phyloP scores from a whole-genome alignment of 2,888 invertebrate genomes.

The Colostygia pectinataria region DNA sequence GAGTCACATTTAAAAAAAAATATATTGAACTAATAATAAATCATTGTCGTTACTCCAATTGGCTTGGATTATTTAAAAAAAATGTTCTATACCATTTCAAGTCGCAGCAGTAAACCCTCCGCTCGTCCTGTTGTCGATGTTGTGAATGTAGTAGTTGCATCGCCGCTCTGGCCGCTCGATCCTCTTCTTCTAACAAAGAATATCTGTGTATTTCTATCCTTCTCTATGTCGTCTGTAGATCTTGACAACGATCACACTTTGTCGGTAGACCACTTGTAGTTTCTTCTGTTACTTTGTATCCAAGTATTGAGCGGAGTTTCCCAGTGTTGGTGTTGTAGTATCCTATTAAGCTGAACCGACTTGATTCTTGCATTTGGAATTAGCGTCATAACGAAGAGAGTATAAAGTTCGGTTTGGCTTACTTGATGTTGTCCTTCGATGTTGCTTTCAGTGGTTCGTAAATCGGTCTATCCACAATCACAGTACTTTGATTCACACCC shows the following conservation, averaged over 20 bases:
- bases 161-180: constrained; percentile 70
- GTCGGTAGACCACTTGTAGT: constrained; percentile 78
- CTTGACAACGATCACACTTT: constrained; percentile 66
- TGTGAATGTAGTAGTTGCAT: constrained; percentile 81
- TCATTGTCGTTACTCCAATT: constrained; percentile 28
- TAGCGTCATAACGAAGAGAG: constrained; percentile 4
- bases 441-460: constrained; percentile 80
- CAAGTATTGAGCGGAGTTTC: constrained; percentile 72
- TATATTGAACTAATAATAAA: background rate
- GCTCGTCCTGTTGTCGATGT: constrained; percentile 77
- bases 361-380: constrained; percentile 28
- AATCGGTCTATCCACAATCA: constrained; percentile 74
- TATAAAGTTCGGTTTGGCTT: constrained; percentile 65
- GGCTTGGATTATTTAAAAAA: constrained; percentile 21
- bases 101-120: constrained; percentile 69
- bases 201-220: constrained; percentile 70
- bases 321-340: constrained; percentile 74
- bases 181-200: constrained; percentile 72
- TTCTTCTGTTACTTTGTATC: constrained; percentile 74
- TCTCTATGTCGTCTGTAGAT: constrained; percentile 73
- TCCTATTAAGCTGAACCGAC: constrained; percentile 65
- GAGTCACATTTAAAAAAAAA: no score
- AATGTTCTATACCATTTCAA: constrained; percentile 74
- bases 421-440: constrained; percentile 79
- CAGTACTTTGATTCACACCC: constrained; percentile 64